These are phyloP conservation scores for Bursaphelenchus okinawaensis DNA, from an alignment of 2,888 invertebrate genomes.

Conservation along the genomic window DNA sequence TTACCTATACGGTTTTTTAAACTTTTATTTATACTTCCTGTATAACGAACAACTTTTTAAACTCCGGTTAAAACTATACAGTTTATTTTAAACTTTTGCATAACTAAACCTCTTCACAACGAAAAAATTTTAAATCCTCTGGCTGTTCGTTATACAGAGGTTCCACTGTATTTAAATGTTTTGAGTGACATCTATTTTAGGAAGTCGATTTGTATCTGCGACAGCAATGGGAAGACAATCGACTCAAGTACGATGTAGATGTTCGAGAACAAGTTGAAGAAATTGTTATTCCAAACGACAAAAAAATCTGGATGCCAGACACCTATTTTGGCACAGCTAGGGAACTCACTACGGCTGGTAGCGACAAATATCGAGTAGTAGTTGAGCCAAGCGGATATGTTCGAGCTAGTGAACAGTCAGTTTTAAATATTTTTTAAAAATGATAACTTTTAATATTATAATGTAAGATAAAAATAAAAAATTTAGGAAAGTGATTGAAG, in stretches of 20 bases:
- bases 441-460: background rate
- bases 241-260: slow-evolving; percentile 51
- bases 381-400: slow-evolving; percentile 50
- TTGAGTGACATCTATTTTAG: slow-evolving; percentile 26
- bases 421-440: background rate
- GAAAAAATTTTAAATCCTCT: background rate
- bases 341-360: slow-evolving; percentile 17
- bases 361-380: slow-evolving; percentile 23
- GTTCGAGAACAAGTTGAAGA: slow-evolving; percentile 46
- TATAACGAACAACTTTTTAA: too few species aligned
- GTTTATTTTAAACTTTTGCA: background rate
- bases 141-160: too few species aligned
- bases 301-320: slow-evolving; percentile 51
- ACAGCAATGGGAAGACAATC: slow-evolving; percentile 54
- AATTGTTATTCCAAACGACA: slow-evolving; percentile 38
- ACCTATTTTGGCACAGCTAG: slow-evolving; percentile 46
- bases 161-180: too few species aligned
- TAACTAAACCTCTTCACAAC: background rate
- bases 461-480: background rate
- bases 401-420: slow-evolving; percentile 37
- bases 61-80: too few species aligned
- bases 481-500: slow-evolving; percentile 10
- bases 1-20: too few species aligned
- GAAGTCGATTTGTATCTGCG: slow-evolving; percentile 54
- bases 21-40: too few species aligned